These are phyloP conservation scores for Lanistes nyassanus DNA, from an alignment of 1,140 invertebrate genomes.

Conservation along the genomic window DNA sequence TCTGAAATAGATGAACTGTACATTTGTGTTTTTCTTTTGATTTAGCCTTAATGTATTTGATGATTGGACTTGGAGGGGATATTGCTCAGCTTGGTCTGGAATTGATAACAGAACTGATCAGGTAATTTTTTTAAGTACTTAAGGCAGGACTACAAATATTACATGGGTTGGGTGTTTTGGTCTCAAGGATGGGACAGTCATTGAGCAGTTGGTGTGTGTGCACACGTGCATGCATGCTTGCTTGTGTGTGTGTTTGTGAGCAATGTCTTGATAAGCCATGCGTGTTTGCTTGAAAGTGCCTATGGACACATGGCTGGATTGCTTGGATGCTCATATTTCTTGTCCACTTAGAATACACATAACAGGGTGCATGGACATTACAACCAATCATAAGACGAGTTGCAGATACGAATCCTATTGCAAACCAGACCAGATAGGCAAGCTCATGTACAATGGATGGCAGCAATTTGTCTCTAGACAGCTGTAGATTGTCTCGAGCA, in stretches of 20 bases:
- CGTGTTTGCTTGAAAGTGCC: not conserved
- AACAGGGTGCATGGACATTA: not conserved
- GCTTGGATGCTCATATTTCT: not conserved
- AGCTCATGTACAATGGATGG: not conserved
- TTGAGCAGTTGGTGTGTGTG: slow-evolving; percentile 1
- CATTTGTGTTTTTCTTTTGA: too few species aligned
- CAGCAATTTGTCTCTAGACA: not conserved
- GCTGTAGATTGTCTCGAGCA: not conserved
- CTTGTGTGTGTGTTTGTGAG: slow-evolving; percentile 1
- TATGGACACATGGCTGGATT: not conserved
- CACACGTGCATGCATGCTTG: not conserved
- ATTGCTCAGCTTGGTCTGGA: too few species aligned
- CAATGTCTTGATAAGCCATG: not conserved
- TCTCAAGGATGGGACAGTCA: too few species aligned
- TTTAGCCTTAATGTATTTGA: too few species aligned
- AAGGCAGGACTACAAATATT: too few species aligned
- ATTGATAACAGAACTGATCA: too few species aligned
- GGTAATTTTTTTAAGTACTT: too few species aligned
- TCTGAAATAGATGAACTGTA: too few species aligned
- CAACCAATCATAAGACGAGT: not conserved
- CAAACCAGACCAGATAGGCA: not conserved
- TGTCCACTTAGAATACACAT: slow-evolving; percentile 3
- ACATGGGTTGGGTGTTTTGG: too few species aligned
- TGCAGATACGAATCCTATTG: not conserved
- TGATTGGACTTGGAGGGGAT: too few species aligned